A percentile compares a stretch with the other conserved stretches of the same genome.
Conservation (phyloP, 2,113 vertebrate species). For the Phoenicopterus ruber region DNA sequence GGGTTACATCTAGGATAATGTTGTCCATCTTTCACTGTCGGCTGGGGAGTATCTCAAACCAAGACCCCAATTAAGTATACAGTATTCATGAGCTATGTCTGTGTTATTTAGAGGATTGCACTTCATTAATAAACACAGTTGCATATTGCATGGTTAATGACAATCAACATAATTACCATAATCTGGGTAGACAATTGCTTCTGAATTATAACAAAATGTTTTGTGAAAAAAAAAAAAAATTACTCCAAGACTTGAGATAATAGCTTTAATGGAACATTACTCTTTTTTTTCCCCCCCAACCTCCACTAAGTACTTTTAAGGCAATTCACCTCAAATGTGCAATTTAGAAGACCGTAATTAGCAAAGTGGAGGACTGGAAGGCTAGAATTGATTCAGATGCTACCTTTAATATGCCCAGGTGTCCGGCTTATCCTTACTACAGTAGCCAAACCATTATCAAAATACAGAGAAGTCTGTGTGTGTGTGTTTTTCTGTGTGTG, state of each 20-base stretch:
- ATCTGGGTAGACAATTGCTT: background rate
- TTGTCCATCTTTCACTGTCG: background rate
- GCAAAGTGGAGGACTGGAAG: background rate
- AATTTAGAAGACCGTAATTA: background rate
- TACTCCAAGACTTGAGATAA: background rate
- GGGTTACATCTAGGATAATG: background rate
- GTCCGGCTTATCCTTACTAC: background rate
- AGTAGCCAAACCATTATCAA: background rate
- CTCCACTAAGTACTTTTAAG: background rate
- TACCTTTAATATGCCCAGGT: background rate
- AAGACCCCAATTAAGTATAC: background rate
- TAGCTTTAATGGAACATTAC: background rate
- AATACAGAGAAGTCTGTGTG: background rate
- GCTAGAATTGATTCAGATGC: background rate
- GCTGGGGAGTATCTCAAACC: background rate
- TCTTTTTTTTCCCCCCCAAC: accelerated
- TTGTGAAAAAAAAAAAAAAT: background rate
- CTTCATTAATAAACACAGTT: background rate
- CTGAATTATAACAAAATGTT: background rate
- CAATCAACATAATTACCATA: background rate
- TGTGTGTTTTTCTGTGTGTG: too few relatives aligned
- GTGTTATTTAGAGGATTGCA: background rate
- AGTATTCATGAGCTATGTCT: background rate
- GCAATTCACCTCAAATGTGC: background rate
- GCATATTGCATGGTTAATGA: background rate